These are phyloP conservation scores for Syndactyla subalaris DNA, from an alignment of 2,797 vertebrate genomes.

Conservation along the genomic window DNA sequence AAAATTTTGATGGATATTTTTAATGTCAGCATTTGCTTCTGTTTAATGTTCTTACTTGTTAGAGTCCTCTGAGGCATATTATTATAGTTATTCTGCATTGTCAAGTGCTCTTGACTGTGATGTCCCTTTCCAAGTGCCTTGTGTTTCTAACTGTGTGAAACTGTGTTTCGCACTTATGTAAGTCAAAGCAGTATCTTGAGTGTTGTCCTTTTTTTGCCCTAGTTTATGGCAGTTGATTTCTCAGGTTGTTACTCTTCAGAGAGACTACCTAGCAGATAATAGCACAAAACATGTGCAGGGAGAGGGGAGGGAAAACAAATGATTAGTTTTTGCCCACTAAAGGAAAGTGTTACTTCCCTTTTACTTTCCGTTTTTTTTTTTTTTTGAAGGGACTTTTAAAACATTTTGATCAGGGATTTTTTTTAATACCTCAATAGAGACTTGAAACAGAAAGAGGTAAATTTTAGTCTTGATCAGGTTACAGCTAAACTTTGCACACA, in stretches of 20 bases:
- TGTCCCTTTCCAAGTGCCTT: not conserved
- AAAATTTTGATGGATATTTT: not conserved
- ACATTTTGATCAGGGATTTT: not conserved
- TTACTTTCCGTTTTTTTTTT: not conserved
- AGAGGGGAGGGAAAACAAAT: not conserved
- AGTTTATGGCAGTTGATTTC: not conserved
- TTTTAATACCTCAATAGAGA: not conserved
- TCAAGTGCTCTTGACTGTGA: not conserved
- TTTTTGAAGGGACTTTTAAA: not conserved
- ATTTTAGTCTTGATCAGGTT: not conserved
- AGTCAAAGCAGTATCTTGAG: not conserved
- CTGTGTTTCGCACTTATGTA: not conserved
- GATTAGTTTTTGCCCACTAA: not conserved
- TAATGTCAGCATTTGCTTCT: not conserved
- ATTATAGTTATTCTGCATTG: not conserved
- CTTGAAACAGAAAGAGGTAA: not conserved
- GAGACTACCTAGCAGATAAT: not conserved
- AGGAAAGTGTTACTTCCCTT: not conserved
- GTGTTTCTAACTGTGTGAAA: not conserved
- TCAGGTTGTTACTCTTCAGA: not conserved
- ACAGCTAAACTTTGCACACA: not conserved
- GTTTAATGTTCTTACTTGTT: not conserved
- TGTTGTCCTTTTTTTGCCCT: slow-evolving; percentile 8
- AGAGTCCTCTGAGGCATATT: not conserved
- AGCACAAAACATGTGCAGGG: not conserved